These are phyloP conservation scores for Cyanistes caeruleus DNA, from an alignment of 2,113 vertebrate genomes.

Conservation along the genomic window DNA sequence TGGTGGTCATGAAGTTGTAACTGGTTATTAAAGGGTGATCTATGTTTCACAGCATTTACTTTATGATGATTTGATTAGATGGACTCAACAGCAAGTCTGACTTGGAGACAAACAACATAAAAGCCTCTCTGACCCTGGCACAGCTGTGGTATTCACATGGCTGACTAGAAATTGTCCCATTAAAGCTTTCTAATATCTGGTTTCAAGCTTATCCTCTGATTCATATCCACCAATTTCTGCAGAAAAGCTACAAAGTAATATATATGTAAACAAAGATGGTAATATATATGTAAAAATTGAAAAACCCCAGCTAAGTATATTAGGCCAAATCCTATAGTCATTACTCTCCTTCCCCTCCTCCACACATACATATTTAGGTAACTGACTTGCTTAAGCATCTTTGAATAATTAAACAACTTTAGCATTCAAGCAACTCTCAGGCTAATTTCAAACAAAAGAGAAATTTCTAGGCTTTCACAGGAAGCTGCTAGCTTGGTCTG, in stretches of 20 bases:
- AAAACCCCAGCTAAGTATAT: neutral
- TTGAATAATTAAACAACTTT: neutral
- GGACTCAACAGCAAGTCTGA: neutral
- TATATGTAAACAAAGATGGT: neutral
- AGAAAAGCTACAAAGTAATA: neutral
- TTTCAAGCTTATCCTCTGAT: neutral
- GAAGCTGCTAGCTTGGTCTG: neutral
- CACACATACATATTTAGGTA: neutral
- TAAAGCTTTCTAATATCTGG: neutral
- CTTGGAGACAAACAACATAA: neutral
- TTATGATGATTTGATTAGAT: neutral
- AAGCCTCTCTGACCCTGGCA: neutral
- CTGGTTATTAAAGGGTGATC: neutral
- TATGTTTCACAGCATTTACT: neutral
- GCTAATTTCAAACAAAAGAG: neutral
- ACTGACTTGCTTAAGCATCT: neutral
- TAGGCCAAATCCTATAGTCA: neutral
- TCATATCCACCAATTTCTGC: neutral
- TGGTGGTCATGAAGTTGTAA: neutral
- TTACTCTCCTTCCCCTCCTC: neutral
- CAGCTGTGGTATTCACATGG: neutral
- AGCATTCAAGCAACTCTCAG: neutral
- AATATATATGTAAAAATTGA: neutral
- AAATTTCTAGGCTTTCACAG: neutral
- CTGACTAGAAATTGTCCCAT: neutral